A percentile compares a stretch with the other conserved stretches of the same genome.
These are phyloP conservation scores for Neodiprion virginianus DNA, from an alignment of 1,140 invertebrate species.

Conservation along the genomic window DNA sequence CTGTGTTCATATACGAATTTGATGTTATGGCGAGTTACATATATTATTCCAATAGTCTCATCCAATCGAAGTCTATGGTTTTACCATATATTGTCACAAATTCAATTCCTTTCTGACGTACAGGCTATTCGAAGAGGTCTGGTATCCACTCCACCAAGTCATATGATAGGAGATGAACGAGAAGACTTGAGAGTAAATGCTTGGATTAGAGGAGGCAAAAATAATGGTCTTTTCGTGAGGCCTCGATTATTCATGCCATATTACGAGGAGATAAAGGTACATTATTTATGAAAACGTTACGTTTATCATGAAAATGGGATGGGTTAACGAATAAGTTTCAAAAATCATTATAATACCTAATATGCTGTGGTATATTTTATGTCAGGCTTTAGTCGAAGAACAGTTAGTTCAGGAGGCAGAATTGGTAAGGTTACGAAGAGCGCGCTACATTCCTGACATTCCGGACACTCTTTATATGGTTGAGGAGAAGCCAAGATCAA, in stretches of 20 bases:
- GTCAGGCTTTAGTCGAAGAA: conserved; percentile 80
- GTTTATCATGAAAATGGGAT: conserved; percentile 8
- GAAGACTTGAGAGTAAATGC: conserved; percentile 79
- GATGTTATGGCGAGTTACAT: no score
- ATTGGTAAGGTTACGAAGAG: conserved; percentile 73
- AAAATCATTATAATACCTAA: conserved; percentile 20
- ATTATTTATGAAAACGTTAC: conserved; percentile 21
- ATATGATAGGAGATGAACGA: conserved; percentile 81
- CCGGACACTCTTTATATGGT: conserved; percentile 96
- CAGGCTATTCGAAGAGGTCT: conserved; percentile 83
- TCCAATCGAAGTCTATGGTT: no score
- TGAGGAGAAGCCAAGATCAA: conserved; percentile 67
- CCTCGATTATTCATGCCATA: conserved; percentile 92
- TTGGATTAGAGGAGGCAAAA: conserved; percentile 82
- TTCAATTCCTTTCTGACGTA: conserved; percentile 3
- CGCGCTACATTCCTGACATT: conserved; percentile 77
- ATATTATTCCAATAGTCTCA: neutral
- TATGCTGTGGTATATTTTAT: conserved; percentile 24
- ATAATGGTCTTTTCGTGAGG: conserved; percentile 82
- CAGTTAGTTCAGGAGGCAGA: conserved; percentile 82
- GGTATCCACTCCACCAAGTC: conserved; percentile 83
- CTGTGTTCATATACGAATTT: no score
- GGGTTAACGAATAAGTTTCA: neutral
- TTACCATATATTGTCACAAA: no score
- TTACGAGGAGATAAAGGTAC: conserved; percentile 90